Base-by-base conservation (phyloP, 2,888 invertebrate genomes). In the Phlogophora meticulosa region DNA sequence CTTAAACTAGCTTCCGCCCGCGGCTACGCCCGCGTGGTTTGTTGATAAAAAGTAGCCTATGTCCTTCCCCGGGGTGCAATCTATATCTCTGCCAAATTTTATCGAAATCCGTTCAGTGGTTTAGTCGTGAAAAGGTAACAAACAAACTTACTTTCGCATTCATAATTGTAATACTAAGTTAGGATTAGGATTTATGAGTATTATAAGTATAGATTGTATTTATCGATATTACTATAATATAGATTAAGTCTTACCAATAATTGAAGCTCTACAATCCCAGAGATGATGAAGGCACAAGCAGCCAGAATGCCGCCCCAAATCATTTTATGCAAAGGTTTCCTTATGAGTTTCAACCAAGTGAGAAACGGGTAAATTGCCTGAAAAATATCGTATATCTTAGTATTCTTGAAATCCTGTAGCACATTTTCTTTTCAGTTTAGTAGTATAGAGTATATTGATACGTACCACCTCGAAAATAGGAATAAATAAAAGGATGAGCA, bases 231-330 rank as follows among this genome's bases (percentile, higher is more conserved):
- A 28, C 5, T 4, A 28, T 20, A 15, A 20, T 20, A 20, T 5
- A 38, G 5, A 10, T 11, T 17, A 36, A 28, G 0, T 42, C 72
- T 72, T 88, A 97, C 97, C 96, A 98, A 96, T 63, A 98, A 93
- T 34, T 96, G 90, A 0, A 98, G 87, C 90, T 99, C 98, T 1
- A 99, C 96, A n/a, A 98, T 86, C 4, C 97, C 99, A 1, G 99
- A 98, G 36, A 98, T 95, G n/a, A 98, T 93, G 88, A 99, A 99
- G 0, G 99, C 97, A 0, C 97, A 66, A 0, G 98, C 97, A 0
- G 99, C 98, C 1, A 99, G 89, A 22, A 98, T 86, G 46, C 99
- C 99, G 7, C 99, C 99, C 84, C 97, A 96, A 0, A 97, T 97
- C 95, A 99, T 97, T 89, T 98, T 97, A 87, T 98, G 98, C 59